Base-by-base conservation (phyloP, 2,888 invertebrate species). In the Nymphalis urticae region DNA sequence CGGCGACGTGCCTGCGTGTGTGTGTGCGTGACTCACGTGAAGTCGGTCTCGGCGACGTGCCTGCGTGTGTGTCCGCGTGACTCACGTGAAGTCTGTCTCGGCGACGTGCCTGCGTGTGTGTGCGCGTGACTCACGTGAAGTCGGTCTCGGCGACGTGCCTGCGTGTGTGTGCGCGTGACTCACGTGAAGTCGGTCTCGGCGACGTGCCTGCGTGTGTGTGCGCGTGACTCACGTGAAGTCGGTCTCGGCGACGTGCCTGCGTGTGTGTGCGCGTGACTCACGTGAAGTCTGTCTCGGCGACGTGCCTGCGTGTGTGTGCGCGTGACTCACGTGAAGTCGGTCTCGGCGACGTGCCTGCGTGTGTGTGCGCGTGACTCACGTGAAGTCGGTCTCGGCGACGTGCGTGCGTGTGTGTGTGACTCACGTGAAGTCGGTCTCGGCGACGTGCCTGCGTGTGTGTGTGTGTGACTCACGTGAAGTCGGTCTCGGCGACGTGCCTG, bases 211-310 rank as follows among this genome's bases (percentile, higher is more conserved):
- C 21, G 21, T 16, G 10, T 42, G 42, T 13, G 13, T 7, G 10
- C 27, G 6, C 27, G 27, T n/a, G 3, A 48, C 70, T 71, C 58
- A 91, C 91, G 80, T 86, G 80, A 87, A 91, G 21, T 90, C 88
- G 21, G 76, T 82, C 78, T 90, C 91, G 19, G 85, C 73, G 42
- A 90, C 88, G 72, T 92, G 92, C 1, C 81, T 64, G 0, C 85
- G 74, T 48, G 50, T 7, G 8, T 17, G 51, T 21, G n/a, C n/a
- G n/a, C n/a, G 21, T n/a, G 3, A 48, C 70, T 71, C 58, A 91
- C 91, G 80, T 86, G 80, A 87, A 91, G 21, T 90, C 88, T 19
- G 76, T 82, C 78, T 90, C 91, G 19, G 85, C 73, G 42, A 90
- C 88, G 72, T 92, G 92, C 1, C 81, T 64, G 0, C 85, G 74